Evolutionary conservation across 2,888 invertebrate genomes (phyloP).

Genomic region (Calliopum simillimum): DNA sequence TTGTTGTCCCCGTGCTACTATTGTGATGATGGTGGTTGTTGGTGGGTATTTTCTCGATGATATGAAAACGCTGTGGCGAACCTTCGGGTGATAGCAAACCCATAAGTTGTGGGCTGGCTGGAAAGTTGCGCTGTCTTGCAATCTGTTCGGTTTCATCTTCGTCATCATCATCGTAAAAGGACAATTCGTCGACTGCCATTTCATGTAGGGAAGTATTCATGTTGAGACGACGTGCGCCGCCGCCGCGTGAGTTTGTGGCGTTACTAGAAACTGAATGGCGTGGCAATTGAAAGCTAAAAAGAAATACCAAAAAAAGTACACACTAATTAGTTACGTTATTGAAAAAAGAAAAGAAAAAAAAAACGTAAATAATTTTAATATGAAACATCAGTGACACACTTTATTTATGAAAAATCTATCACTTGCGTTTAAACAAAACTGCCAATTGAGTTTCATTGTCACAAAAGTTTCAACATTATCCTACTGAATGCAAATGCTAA

Average conservation of each 20-base stretch:
- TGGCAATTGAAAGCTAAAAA: conserved; percentile 46
- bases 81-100: conserved; percentile 64
- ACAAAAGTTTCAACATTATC: no score
- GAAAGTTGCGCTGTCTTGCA: conserved; percentile 43
- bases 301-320: conserved; percentile 30
- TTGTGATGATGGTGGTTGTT: conserved; percentile 47
- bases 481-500: no score
- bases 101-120: conserved; percentile 56
- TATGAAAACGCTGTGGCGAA: conserved; percentile 64
- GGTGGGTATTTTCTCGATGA: conserved; percentile 49
- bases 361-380: no score
- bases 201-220: conserved; percentile 46
- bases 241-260: background rate
- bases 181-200: conserved; percentile 63
- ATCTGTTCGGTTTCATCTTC: background rate
- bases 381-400: no score
- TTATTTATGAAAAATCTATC: no score
- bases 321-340: conserved; percentile 23
- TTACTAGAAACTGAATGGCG: background rate
- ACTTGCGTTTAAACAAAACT: no score
- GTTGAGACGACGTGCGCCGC: conserved; percentile 44
- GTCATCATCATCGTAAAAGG: conserved; percentile 62
- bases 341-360: conserved; percentile 18
- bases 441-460: no score
- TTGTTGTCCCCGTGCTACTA: conserved; percentile 7